Evolutionary conservation across 2,888 invertebrate species (phyloP).

Genomic region (Drosophila quinaria): DNA sequence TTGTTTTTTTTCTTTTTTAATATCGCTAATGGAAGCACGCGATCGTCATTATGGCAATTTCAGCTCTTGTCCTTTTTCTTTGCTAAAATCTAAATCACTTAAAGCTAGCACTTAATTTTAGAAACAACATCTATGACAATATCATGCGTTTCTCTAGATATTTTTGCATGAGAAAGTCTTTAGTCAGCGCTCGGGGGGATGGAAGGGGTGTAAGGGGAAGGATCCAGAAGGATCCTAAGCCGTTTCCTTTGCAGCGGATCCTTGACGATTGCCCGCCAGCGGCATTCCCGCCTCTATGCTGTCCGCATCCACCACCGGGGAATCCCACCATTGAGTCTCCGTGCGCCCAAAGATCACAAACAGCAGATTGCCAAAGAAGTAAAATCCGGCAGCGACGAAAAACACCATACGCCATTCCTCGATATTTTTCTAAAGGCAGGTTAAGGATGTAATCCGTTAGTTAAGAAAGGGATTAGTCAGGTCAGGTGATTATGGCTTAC

Average conservation of each 20-base stretch:
- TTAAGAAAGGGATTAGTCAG: not conserved
- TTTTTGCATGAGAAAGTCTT: conserved; percentile 35
- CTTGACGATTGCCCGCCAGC: conserved; percentile 33
- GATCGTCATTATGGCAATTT: conserved; percentile 71
- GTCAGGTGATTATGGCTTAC: conserved; percentile 87
- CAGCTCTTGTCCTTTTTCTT: conserved; percentile 47
- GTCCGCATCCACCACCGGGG: conserved; percentile 83
- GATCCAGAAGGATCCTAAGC: conserved; percentile 6
- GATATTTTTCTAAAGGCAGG: conserved; percentile 76
- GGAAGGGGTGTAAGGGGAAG: not conserved
- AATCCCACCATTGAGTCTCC: conserved; percentile 88
- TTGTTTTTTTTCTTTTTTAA: conserved; percentile 66
- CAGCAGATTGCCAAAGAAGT: conserved; percentile 87
- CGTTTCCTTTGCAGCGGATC: conserved; percentile 20
- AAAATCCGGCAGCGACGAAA: conserved; percentile 87
- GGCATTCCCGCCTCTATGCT: conserved; percentile 63
- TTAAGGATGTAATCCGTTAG: not conserved
- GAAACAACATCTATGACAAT: conserved; percentile 49
- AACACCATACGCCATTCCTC: conserved; percentile 87
- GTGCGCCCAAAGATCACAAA: conserved; percentile 87
- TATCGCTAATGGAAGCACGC: conserved; percentile 82
- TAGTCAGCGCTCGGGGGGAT: conserved; percentile 24
- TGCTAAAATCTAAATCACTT: conserved; percentile 39
- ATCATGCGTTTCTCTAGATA: conserved; percentile 22
- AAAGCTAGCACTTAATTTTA: conserved; percentile 38